Percentiles rank a stretch among this genome's conserved stretches.
Conservation (phyloP, 2,113 vertebrate species). For the Pelmatolapia mariae region DNA sequence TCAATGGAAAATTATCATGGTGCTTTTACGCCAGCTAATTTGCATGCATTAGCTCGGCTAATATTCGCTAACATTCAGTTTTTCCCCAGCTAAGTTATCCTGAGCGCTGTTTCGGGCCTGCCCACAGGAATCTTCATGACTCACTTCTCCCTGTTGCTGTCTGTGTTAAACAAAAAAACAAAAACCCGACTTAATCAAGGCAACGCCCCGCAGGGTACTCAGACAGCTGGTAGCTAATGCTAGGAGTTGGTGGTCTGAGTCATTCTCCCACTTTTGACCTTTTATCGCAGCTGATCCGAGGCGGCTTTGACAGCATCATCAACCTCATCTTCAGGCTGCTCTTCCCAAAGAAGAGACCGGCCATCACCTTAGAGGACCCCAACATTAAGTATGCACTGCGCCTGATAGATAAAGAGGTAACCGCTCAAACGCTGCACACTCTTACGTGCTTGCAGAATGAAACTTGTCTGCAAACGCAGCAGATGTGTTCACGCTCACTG, state of each 20-base stretch:
- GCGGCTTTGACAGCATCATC: conserved; percentile 54
- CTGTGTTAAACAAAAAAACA: neutral
- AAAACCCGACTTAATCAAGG: neutral
- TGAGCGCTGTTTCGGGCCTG: neutral
- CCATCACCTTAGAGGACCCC: conserved; percentile 74
- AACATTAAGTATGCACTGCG: conserved; percentile 70
- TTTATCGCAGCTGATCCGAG: conserved; percentile 56
- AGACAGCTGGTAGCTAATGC: neutral
- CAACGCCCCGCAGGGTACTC: conserved; percentile 6
- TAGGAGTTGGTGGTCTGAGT: neutral
- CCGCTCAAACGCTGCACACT: neutral
- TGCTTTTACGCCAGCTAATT: too few relatives aligned
- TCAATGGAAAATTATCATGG: neutral
- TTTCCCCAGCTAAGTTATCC: neutral
- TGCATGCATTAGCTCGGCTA: neutral
- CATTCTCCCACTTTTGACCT: neutral
- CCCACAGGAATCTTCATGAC: conserved; percentile 25
- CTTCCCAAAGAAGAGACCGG: conserved; percentile 50
- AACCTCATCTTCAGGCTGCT: conserved; percentile 64
- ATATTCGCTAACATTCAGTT: neutral
- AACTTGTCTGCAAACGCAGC: neutral
- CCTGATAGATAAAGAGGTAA: conserved; percentile 75
- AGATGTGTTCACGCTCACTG: neutral
- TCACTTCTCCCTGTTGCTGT: conserved; percentile 32
- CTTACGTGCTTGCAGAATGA: neutral